A percentile compares a stretch with the other conserved stretches of the same genome.
Conservation (phyloP, 1,140 invertebrate species). For the Cepaea nemoralis region DNA sequence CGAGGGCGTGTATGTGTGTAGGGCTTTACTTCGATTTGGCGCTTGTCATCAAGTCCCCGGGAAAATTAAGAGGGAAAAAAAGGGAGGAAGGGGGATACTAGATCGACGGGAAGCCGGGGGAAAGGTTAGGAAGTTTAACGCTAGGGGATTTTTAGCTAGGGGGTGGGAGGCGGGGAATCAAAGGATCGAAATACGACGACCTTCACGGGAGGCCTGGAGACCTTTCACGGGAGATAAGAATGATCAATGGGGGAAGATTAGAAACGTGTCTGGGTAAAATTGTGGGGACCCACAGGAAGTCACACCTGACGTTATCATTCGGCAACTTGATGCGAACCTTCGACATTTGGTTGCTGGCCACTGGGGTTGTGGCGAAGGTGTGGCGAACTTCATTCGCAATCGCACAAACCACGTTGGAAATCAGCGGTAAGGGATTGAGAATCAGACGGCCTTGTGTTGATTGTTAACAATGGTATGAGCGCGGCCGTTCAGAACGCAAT, state of each 20-base stretch:
- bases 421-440: too few species aligned
- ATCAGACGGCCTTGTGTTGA: too few species aligned
- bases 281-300: not conserved
- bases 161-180: not conserved
- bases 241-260: not conserved
- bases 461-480: too few species aligned
- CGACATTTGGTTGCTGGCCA: too few species aligned
- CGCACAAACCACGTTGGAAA: too few species aligned
- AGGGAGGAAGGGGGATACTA: too few species aligned
- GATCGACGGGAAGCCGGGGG: constrained; percentile 6
- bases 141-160: not conserved
- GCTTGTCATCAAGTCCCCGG: constrained; percentile 15
- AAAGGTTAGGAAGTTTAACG: not conserved
- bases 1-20: not conserved
- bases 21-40: not conserved
- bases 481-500: too few species aligned
- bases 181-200: not conserved
- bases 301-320: not conserved
- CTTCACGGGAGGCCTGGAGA: not conserved
- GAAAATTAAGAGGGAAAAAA: not conserved
- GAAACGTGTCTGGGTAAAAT: not conserved
- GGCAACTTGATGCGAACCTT: too few species aligned
- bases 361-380: too few species aligned
- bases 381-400: too few species aligned
- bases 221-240: not conserved